These are phyloP conservation scores for Caretta caretta DNA, from an alignment of 2,113 vertebrate species.

Conservation along the genomic window DNA sequence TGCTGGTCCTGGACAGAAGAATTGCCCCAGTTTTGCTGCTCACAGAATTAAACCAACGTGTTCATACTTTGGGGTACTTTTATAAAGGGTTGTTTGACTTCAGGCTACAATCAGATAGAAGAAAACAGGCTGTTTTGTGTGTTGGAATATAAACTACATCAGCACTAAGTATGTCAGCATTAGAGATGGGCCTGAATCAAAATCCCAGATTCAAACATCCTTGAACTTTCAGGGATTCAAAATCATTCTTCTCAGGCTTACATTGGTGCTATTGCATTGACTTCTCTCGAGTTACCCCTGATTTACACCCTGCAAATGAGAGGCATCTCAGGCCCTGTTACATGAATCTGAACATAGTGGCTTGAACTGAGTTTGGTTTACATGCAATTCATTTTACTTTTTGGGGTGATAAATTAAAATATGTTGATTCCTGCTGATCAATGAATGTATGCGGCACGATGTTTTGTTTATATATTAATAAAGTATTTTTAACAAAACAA, in stretches of 20 bases:
- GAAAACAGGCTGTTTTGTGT: background rate
- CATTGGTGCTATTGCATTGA: background rate
- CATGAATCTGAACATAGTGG: background rate
- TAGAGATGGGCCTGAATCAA: background rate
- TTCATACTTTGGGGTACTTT: background rate
- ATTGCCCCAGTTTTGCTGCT: background rate
- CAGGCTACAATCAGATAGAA: background rate
- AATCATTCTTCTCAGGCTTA: background rate
- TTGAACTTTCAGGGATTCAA: background rate
- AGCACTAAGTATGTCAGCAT: background rate
- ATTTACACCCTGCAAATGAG: rapidly evolving
- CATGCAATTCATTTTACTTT: background rate
- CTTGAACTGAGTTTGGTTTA: background rate
- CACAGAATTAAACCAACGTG: background rate
- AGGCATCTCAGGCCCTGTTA: background rate
- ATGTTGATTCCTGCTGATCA: background rate
- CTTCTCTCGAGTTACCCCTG: background rate
- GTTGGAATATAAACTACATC: background rate
- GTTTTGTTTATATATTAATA: too few relatives aligned
- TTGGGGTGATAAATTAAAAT: background rate
- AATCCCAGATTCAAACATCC: background rate
- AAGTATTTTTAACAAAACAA: background rate
- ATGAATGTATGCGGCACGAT: background rate
- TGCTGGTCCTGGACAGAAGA: background rate
- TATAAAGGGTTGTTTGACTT: background rate